These are phyloP conservation scores for Sclerodermus sp. DNA, from an alignment of 2,888 invertebrate genomes.

Conservation along the genomic window DNA sequence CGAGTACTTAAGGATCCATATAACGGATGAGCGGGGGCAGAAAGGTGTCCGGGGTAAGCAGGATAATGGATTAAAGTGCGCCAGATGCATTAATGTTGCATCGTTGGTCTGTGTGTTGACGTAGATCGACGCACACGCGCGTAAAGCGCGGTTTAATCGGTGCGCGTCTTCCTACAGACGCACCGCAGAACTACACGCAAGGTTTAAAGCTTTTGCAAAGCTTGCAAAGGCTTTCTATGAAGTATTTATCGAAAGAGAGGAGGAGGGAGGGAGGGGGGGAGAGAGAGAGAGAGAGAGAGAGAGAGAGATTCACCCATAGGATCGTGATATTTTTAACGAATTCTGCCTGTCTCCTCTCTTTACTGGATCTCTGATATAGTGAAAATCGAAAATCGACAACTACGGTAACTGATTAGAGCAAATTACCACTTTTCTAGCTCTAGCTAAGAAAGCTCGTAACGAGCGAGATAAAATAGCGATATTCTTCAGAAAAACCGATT, in stretches of 20 bases:
- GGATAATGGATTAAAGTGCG: too few species aligned
- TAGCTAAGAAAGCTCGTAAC: too few species aligned
- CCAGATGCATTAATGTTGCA: too few species aligned
- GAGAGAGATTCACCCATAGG: too few species aligned
- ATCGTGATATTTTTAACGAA: conserved; percentile 11
- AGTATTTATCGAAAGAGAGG: neutral
- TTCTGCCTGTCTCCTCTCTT: neutral
- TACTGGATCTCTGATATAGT: neutral
- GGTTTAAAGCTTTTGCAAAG: neutral
- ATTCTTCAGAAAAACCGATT: conserved; percentile 38
- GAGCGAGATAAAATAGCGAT: conserved; percentile 22
- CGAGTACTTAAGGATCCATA: too few species aligned
- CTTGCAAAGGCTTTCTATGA: neutral
- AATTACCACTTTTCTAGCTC: conserved; percentile 12
- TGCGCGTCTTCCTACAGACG: neutral
- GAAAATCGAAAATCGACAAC: neutral
- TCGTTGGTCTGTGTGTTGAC: too few species aligned
- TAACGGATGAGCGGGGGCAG: too few species aligned
- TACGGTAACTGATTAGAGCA: neutral
- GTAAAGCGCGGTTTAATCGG: neutral
- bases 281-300: conserved; percentile 16
- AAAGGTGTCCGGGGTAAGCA: too few species aligned
- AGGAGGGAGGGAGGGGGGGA: conserved; percentile 5
- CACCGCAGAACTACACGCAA: neutral
- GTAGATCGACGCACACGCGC: too few species aligned